Base-by-base conservation (phyloP, 1,140 invertebrate genomes). In the Drosophila sechellia region DNA sequence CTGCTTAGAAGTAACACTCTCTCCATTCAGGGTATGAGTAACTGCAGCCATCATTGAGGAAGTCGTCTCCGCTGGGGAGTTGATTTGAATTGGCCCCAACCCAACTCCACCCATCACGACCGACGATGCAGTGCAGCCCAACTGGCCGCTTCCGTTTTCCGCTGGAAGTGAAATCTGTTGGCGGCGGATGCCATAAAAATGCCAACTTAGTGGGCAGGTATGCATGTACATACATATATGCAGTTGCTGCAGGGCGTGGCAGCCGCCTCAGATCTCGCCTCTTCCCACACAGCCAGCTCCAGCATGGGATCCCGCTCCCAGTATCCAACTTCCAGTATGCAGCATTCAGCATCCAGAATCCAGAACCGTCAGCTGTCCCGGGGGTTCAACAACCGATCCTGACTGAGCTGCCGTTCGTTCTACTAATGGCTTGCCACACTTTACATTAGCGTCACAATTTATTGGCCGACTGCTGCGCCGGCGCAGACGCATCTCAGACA, bases 391-490 rank as follows among this genome's bases (percentile, higher is more conserved):
- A 84, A 85, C 80, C 57, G 80, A 56, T 27, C 58, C 56, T 76
- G 68, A 57, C 22, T 57, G 31, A 45, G 59, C 54, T 45, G 46
- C 45, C 50, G 66, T 70, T 70, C 55, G 40, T 55, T 55, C 58
- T 78, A 73, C 84, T 86, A 86, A 86, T 86, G 83, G 83, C 84
- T 86, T 81, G 83, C 83, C 83, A 87, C 83, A 83, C 83, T 86
- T 86, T 86, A 86, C 83, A 86, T 86, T 86, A 86, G 83, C 83
- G 83, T 86, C 83, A 87, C 83, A 86, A 86, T 86, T 86, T 86
- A 86, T 86, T 87, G 81, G 69, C 79, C 74, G 56, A 56, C 59
- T 78, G 79, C 74, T 81, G 68, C 60, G 70, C 70, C 54, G 75
- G 25, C 56, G 58, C 80, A 79, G 74, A 65, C 48, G 54, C 63